Evolutionary conservation across 2,113 vertebrate genomes (phyloP), one percentile per base, ranked within the genome.

Genomic region (Semnornis frantzii): DNA sequence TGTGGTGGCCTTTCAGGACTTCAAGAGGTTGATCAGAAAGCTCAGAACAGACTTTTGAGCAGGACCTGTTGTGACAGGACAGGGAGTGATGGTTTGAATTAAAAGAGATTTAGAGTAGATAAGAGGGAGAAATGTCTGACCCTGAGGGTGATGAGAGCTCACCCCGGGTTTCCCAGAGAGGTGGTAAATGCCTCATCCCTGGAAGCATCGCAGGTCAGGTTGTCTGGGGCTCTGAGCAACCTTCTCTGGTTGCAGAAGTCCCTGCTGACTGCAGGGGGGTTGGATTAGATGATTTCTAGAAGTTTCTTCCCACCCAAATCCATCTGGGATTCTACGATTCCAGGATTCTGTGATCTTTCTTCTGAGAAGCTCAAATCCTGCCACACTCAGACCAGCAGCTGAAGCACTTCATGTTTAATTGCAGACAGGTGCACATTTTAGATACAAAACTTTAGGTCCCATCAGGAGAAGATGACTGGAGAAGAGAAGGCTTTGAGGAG

Each of bases 381-480:
- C 42, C 14, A 5, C 0, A 3, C 62, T 46, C 1, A 2, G 44
- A 6, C 15, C 10, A 18, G 66, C 37, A 28, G 62, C 37, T 27
- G 76, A 50, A 60, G 73, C 21, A 25, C 62, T 78, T 30, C 7
- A 23, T 2, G 9, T 30, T 25, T 60, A 24, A 66, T 27, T 28
- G 72, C 82, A 62, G 63, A 55, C 65, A 21, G 55, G 31, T 3
- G 24, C 23, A 13, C 23, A 10, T 44, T 62, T 72, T 27, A 16
- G 9, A 12, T 1, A 52, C 4, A 37, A 39, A 57, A 34, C 58
- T 54, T 80, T 37, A 17, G 54, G 55, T 63, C 27, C 30, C 59
- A 21, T 37, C 17, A 64, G 69, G 46, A 44, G 54, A 30, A 76
- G 39, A 37, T 2, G 4, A 39, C 37, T 39, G 37, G 37, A 39